Evolutionary conservation across 2,797 vertebrate species (phyloP).

Genomic region (Otus scops): DNA sequence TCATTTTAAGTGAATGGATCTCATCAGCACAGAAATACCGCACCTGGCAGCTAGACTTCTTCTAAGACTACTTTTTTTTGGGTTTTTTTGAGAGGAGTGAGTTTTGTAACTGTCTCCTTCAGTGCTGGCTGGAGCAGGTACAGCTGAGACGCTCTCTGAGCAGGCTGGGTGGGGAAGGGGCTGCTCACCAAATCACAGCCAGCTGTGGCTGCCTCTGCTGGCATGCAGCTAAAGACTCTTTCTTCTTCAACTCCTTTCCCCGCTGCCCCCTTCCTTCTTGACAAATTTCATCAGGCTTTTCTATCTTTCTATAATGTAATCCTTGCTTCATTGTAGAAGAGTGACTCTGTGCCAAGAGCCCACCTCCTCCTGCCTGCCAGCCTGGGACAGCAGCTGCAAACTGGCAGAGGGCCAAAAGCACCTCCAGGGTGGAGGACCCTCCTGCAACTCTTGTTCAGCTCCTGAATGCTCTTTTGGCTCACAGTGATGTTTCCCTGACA

Average conservation of each 20-base stretch:
- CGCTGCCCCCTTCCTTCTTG: not conserved
- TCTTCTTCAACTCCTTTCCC: not conserved
- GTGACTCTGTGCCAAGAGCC: not conserved
- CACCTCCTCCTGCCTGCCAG: not conserved
- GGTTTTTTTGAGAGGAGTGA: not conserved
- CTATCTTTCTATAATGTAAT: rapidly evolving
- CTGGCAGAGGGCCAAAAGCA: not conserved
- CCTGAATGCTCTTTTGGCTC: not conserved
- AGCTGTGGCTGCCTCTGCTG: not conserved
- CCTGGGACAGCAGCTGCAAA: not conserved
- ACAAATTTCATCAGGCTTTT: not conserved
- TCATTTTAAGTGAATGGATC: not conserved
- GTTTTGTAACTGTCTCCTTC: not conserved
- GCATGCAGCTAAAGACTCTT: not conserved
- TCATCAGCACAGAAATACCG: not conserved
- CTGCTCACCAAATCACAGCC: not conserved
- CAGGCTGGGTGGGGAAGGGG: not conserved
- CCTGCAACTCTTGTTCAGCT: not conserved
- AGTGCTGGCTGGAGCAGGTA: not conserved
- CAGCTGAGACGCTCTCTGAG: not conserved
- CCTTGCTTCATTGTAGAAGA: rapidly evolving
- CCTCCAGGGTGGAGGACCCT: not conserved
- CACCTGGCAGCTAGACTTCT: not conserved
- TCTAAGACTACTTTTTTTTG: not conserved
- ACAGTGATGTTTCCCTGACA: not conserved